A percentile compares a stretch with the other conserved stretches of the same genome.
phyloP scores from a whole-genome alignment of 2,797 vertebrate species.

The Enteromius anoplus region DNA sequence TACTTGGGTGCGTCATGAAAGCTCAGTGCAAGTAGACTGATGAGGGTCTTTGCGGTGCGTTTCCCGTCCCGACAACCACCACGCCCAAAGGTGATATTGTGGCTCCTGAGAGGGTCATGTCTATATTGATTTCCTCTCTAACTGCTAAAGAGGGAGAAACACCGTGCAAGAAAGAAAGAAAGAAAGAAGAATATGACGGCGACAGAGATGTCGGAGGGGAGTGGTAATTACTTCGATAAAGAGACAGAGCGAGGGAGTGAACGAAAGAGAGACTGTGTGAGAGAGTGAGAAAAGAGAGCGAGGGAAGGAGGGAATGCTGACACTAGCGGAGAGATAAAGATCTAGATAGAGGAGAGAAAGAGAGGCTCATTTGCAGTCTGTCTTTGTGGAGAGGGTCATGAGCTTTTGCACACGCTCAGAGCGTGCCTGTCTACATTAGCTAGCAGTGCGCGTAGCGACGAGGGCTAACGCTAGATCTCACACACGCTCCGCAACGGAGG shows the following conservation, averaged over 20 bases:
- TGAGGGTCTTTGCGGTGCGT: constrained; percentile 26
- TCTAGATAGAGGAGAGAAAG: constrained; percentile 39
- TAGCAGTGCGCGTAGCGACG: constrained; percentile 40
- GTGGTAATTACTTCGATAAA: constrained; percentile 60
- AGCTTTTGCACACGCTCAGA: constrained; percentile 61
- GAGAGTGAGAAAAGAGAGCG: constrained; percentile 20
- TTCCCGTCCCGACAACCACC: constrained; percentile 45
- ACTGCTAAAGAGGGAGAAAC: constrained; percentile 33
- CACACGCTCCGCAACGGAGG: constrained; percentile 63
- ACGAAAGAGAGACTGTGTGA: constrained; percentile 18
- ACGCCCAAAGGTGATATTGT: constrained; percentile 59
- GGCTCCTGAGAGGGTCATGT: constrained; percentile 56
- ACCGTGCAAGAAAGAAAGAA: constrained; percentile 5
- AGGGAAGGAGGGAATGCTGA: constrained; percentile 56
- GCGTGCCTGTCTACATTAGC: constrained; percentile 55
- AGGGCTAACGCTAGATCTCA: constrained; percentile 55
- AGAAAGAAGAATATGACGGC: constrained; percentile 46
- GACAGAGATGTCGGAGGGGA: constrained; percentile 36
- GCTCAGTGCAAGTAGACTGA: neutral
- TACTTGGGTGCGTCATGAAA: neutral
- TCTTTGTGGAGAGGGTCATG: constrained; percentile 58
- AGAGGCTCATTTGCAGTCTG: constrained; percentile 72
- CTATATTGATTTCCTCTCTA: constrained; percentile 57
- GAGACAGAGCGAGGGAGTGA: constrained; percentile 42
- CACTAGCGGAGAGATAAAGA: constrained; percentile 44